Conservation (phyloP, 2,797 vertebrate species). For the Botia almorhae region DNA sequence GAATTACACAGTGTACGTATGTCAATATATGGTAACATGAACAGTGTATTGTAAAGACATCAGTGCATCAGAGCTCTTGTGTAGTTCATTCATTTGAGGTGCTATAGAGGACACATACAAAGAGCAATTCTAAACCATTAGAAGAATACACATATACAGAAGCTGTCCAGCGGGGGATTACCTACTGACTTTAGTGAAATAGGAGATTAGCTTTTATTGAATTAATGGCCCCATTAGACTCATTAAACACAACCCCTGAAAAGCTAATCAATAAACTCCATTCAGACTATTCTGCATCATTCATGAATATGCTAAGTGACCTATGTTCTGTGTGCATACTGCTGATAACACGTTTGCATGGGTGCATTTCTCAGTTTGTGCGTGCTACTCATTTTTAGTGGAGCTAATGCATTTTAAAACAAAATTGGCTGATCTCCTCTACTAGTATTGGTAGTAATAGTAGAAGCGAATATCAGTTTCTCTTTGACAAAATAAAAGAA, state of each 20-base stretch:
- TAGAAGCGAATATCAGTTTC: not conserved
- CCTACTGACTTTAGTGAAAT: constrained; percentile 9
- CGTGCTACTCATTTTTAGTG: not conserved
- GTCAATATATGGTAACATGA: not conserved
- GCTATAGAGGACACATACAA: not conserved
- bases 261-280: constrained; percentile 21
- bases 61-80: not conserved
- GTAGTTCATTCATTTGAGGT: not conserved
- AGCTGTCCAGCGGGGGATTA: constrained; percentile 10
- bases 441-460: not conserved
- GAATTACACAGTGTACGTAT: not conserved
- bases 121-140: not conserved
- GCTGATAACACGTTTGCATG: constrained; percentile 1
- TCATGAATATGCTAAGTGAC: constrained; percentile 30
- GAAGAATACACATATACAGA: constrained; percentile 14
- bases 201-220: constrained; percentile 15
- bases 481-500: not conserved
- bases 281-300: constrained; percentile 6
- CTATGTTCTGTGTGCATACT: constrained; percentile 1
- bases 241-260: constrained; percentile 24
- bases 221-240: constrained; percentile 33
- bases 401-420: not conserved
- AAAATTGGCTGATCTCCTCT: not conserved
- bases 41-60: not conserved
- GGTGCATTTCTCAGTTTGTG: not conserved